Percentiles rank a stretch among this genome's conserved stretches.
phyloP scores from a whole-genome alignment of 1,140 invertebrate species.

The Hesperophylax magnus region DNA sequence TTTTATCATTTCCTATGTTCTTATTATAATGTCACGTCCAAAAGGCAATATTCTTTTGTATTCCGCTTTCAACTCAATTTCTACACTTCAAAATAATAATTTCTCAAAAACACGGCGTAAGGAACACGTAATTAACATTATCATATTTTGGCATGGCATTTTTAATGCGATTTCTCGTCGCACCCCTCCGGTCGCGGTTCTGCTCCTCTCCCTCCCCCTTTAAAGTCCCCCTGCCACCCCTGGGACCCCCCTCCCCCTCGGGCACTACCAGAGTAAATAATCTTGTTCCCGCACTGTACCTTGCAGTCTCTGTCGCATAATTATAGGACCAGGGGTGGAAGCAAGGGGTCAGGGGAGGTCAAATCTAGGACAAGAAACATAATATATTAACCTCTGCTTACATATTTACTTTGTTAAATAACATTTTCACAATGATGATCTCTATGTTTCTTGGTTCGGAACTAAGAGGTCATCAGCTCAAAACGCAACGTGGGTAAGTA shows the following conservation, averaged over 20 bases:
- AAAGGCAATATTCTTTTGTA: too few relatives aligned
- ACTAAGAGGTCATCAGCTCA: too few relatives aligned
- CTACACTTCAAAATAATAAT: neutral
- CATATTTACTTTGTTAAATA: too few relatives aligned
- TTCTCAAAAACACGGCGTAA: constrained; percentile 12
- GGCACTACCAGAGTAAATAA: constrained; percentile 49
- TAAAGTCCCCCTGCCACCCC: neutral
- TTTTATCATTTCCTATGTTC: too few relatives aligned
- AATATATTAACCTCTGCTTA: too few relatives aligned
- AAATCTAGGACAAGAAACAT: neutral
- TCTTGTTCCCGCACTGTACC: constrained; percentile 48
- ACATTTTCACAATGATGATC: too few relatives aligned
- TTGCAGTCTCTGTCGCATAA: constrained; percentile 53
- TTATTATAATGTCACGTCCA: too few relatives aligned
- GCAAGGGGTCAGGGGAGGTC: neutral
- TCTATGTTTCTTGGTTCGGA: too few relatives aligned
- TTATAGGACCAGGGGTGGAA: constrained; percentile 35
- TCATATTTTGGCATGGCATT: constrained; percentile 33
- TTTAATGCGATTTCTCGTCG: constrained; percentile 23
- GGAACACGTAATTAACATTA: constrained; percentile 30
- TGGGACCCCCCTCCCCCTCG: neutral
- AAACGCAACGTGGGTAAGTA: too few relatives aligned
- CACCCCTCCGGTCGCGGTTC: constrained; percentile 6
- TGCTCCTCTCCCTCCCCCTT: neutral
- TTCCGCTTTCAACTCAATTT: neutral